Evolutionary conservation across 1,140 invertebrate species (phyloP), one percentile per base, ranked within the genome.

Genomic region (Lucilia sericata): DNA sequence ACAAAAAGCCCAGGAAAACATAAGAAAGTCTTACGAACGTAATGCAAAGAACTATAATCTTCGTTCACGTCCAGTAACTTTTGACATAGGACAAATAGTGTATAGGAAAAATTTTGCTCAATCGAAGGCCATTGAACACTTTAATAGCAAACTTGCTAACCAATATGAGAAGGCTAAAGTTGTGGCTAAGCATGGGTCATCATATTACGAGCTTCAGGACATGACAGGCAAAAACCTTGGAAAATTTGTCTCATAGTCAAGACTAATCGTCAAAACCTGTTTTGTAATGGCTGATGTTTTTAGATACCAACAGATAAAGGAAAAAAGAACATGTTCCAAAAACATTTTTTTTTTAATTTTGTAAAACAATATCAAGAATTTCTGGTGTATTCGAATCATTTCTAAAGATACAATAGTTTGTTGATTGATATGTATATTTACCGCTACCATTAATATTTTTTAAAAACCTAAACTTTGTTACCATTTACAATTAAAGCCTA

Each of bases 61-160:
- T n/a, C 36, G 78, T 17, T 49, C 42, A 19, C n/a, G 42, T 19
- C 42, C n/a, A 10, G 49, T 49, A 4, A 81, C 34, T 49, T 81
- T 81, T 13, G n/a, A 81, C 9, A 19, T 81, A 49, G 78, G 78
- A 7, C 42, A 81, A n/a, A 81, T 49, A 5, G 78, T 81, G 19
- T 81, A 17, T 17, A 47, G 78, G n/a, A 42, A 36, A 51, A 81
- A 81, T 81, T 81, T 81, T 13, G n/a, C 78, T 17, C 10, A 81
- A 81, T 49, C 42, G n/a, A 49, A 81, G 19, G 78, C 78, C 8
- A 13, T 36, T 42, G 49, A 81, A 42, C 42, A 81, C 12, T 81
- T 81, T 17, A 49, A 49, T 36, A 49, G 42, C 10, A 81, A 81
- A 49, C 78, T 81, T 81, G 42, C 78, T 8, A 42, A 55, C 12